Conservation (phyloP, 2,113 vertebrate genomes). For the Corapipo altera region DNA sequence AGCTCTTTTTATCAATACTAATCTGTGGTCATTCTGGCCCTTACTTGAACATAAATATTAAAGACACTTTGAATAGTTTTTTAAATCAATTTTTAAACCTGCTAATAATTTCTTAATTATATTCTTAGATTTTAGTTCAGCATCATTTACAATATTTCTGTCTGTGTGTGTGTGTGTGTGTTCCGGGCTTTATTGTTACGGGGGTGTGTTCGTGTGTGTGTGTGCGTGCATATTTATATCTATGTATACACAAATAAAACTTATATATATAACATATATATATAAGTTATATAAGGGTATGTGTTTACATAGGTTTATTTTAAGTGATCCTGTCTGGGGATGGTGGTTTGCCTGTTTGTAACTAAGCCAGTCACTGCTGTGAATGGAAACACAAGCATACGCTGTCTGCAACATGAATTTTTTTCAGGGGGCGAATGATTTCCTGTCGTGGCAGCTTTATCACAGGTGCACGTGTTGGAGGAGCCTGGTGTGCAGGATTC, state of each 20-base stretch:
- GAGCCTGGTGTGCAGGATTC: not conserved
- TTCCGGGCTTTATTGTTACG: not conserved
- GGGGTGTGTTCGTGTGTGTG: not conserved
- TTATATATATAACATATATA: slow-evolving; percentile 40
- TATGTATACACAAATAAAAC: slow-evolving; percentile 54
- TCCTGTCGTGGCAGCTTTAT: not conserved
- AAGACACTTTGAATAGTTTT: slow-evolving; percentile 54
- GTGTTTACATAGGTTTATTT: slow-evolving; percentile 50
- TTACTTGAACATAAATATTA: slow-evolving; percentile 60
- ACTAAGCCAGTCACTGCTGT: not conserved
- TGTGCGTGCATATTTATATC: not conserved
- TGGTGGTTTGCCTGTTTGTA: not conserved
- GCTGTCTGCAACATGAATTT: not conserved
- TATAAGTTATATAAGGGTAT: slow-evolving; percentile 36
- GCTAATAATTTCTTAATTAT: slow-evolving; percentile 50
- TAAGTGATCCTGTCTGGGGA: not conserved
- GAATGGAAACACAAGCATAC: fast-evolving
- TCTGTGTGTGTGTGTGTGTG: not conserved
- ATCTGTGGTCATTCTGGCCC: slow-evolving; percentile 7
- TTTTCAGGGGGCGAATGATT: not conserved
- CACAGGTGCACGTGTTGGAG: not conserved
- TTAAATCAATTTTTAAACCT: slow-evolving; percentile 56
- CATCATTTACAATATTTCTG: slow-evolving; percentile 28
- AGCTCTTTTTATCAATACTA: slow-evolving; percentile 48
- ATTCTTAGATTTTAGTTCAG: slow-evolving; percentile 41